Evolutionary conservation across 2,797 vertebrate genomes (phyloP), one percentile per base, ranked within the genome.

Genomic region (Phaenicophaeus curvirostris): DNA sequence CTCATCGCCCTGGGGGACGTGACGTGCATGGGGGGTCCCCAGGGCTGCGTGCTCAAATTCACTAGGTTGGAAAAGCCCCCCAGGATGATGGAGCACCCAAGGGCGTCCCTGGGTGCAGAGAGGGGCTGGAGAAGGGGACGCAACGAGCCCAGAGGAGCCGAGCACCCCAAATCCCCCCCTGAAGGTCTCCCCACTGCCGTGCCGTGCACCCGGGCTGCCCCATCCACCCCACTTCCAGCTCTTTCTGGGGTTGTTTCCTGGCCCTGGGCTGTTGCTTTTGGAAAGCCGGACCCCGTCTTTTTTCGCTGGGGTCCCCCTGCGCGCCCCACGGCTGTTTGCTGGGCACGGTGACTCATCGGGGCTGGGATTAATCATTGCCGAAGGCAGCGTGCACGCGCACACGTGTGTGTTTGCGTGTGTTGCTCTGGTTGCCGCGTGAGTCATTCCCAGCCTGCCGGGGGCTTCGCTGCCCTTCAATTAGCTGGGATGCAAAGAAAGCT

Each of bases 361-460:
- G n/a, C 93, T 10, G 39, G 35, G 46, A 46, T 93, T 91, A 78
- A 91, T 90, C 35, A 86, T 13, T 93, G 72, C 5, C n/a, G 15
- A 24, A 30, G 42, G 3, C 33, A 31, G 23, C 19, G 55, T 3
- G 33, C 85, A 21, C 75, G 8, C 61, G 12, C n/a, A 37, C 5
- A 48, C 7, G 73, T 3, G 3, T 10, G 23, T 91, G 85, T 85
- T 90, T 94, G 46, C 18, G 2, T 67, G 35, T 93, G 94, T 95
- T 94, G 89, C 91, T 84, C 94, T 8, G 19, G 95, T 96, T 96
- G 93, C 91, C 12, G 91, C 0, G 91, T 95, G 96, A 97, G 89
- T 96, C 96, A 97, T 87, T 30, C 93, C 59, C 90, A 7, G 73
- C 48, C n/a, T 68, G 89, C 92, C 73, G 0, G 67, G 19, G 63